Percentiles rank a stretch among this genome's conserved stretches.
These are phyloP conservation scores for Galerucella calmariensis DNA, from an alignment of 2,888 invertebrate genomes.

Conservation along the genomic window DNA sequence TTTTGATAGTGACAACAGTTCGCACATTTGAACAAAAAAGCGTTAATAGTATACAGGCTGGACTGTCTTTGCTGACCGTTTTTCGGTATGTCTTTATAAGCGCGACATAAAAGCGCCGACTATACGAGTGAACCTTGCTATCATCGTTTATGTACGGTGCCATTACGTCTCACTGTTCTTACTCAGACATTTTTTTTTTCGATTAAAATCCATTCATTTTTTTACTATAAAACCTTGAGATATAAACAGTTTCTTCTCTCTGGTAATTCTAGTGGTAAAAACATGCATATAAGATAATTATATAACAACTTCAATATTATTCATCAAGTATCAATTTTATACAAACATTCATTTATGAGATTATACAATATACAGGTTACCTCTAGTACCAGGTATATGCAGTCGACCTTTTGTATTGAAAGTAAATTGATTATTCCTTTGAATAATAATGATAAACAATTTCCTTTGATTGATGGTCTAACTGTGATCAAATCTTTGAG, in stretches of 20 bases:
- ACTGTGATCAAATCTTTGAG: slow-evolving; percentile 27
- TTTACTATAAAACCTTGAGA: neutral
- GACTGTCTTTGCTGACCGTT: too few relatives aligned
- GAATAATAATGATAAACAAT: slow-evolving; percentile 33
- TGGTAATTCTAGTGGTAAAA: neutral
- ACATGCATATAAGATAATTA: slow-evolving; percentile 11
- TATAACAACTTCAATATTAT: slow-evolving; percentile 25
- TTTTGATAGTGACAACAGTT: too few relatives aligned
- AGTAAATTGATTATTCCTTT: slow-evolving; percentile 38
- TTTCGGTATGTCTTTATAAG: too few relatives aligned
- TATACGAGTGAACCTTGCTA: too few relatives aligned
- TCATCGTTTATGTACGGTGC: too few relatives aligned
- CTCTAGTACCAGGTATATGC: slow-evolving; percentile 2
- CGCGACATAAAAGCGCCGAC: too few relatives aligned
- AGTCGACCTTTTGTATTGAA: slow-evolving; percentile 37
- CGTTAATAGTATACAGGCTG: too few relatives aligned
- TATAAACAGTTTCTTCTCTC: neutral
- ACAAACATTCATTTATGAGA: slow-evolving; percentile 21
- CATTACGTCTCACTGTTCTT: too few relatives aligned
- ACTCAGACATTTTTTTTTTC: too few relatives aligned
- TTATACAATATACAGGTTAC: slow-evolving; percentile 28
- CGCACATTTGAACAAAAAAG: too few relatives aligned
- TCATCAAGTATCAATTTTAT: slow-evolving; percentile 5
- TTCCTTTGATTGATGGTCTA: slow-evolving; percentile 37
- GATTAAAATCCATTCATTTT: too few relatives aligned